Base-by-base conservation (phyloP, 2,113 vertebrate genomes). In the Apeltes quadracus region DNA sequence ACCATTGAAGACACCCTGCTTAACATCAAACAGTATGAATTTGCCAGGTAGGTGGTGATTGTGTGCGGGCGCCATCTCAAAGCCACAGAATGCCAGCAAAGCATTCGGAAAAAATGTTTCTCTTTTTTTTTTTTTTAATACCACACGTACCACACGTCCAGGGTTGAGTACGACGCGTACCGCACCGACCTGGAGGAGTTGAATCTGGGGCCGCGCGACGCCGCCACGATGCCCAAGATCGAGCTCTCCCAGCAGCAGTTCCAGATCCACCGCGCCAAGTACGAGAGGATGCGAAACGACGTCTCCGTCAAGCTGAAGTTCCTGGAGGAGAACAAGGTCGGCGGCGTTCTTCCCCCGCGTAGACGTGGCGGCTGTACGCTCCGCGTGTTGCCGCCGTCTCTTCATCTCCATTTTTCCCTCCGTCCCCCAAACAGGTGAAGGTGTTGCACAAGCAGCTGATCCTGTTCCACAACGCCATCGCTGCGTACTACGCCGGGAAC, bases 321-420 rank as follows among this genome's bases (percentile, higher is more conserved):
- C 90, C 92, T 99, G 81, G 97, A 99, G 81, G 98, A 99, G 94
- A 99, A 99, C 90, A 99, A 99, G 96, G 98, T 98, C 85, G 34
- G 0, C 4, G 22, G 51, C 0, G 8, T 2, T 54, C 18, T 57
- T 3, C 51, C 55, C 38, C 38, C 18, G 29, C 0, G 2, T 2
- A 29, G 11, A 34, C 15, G 1, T 23, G 48, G 7, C 20, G 20
- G 1, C 38, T 48, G 34, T 44, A 5, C 48, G 0, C 22, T 43
- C 50, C 14, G 55, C 6, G 5, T 23, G 2, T 25, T 1, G 14
- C 61, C 3, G 67, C 57, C 5, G 16, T 51, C 16, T 22, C 1
- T 27, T 14, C 5, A 15, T 51, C 14, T 22, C 1, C 23, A 9
- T 59, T 0, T 54, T 39, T 14, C 27, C 15, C 11, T 23, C 41